phyloP scores from a whole-genome alignment of 2,113 vertebrate genomes.

The Lipophrys pholis region DNA sequence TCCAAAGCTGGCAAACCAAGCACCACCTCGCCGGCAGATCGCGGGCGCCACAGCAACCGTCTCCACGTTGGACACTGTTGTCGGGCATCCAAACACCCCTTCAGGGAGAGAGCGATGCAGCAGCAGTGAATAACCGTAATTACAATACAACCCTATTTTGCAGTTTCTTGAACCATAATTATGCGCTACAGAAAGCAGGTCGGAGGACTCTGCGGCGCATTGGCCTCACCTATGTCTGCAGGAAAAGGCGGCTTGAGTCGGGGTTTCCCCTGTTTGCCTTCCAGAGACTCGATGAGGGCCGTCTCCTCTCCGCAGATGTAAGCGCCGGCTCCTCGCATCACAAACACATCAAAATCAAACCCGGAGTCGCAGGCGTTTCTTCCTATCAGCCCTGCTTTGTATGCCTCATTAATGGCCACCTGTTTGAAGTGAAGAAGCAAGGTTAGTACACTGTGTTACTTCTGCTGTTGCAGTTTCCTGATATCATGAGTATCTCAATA shows the following conservation, averaged over 20 bases:
- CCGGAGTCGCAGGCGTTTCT: conserved; percentile 89
- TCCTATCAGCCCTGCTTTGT: conserved; percentile 93
- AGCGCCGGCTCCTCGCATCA: conserved; percentile 93
- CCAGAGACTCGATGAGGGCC: conserved; percentile 95
- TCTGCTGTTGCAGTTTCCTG: too few relatives aligned
- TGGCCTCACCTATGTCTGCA: conserved; percentile 87
- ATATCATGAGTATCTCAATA: too few relatives aligned
- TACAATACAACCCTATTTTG: too few relatives aligned
- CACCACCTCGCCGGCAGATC: conserved; percentile 93
- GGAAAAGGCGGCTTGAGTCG: conserved; percentile 97
- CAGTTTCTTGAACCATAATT: too few relatives aligned
- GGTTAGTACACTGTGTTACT: conserved; percentile 1
- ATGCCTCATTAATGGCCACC: conserved; percentile 93
- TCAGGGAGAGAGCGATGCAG: not conserved
- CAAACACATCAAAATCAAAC: conserved; percentile 95
- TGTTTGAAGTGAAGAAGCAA: conserved; percentile 7
- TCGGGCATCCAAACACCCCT: conserved; percentile 97
- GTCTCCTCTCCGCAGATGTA: conserved; percentile 99
- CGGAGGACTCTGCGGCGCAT: too few relatives aligned
- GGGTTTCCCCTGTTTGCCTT: conserved; percentile 98
- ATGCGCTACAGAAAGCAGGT: too few relatives aligned
- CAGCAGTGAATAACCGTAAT: not conserved
- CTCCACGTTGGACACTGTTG: conserved; percentile 97
- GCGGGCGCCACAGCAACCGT: conserved; percentile 94
- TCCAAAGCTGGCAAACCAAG: conserved; percentile 93